Conservation (phyloP, 1,140 invertebrate species). For the Tetraneura akinire region DNA sequence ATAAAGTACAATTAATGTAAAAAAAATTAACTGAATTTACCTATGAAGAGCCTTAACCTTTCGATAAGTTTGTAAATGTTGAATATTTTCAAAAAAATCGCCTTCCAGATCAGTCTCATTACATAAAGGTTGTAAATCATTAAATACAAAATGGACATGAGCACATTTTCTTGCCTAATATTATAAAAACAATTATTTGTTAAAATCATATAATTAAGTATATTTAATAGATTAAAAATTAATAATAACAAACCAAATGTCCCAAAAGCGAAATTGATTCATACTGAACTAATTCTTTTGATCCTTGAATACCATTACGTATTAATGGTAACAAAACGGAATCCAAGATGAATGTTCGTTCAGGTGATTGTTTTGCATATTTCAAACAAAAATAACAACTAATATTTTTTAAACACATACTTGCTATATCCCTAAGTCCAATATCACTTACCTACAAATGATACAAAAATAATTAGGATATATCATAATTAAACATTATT, state of each 20-base stretch:
- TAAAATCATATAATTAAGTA: background rate
- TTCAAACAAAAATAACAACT: conserved; percentile 63
- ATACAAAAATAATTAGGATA: conserved; percentile 30
- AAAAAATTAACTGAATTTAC: conserved; percentile 53
- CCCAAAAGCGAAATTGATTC: conserved; percentile 79
- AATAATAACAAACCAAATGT: conserved; percentile 62
- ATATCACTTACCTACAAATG: conserved; percentile 72
- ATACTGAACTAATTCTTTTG: conserved; percentile 67
- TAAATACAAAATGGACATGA: conserved; percentile 69
- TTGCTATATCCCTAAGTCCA: conserved; percentile 77
- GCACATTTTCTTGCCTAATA: conserved; percentile 66
- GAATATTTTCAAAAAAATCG: conserved; percentile 93
- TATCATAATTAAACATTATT: background rate
- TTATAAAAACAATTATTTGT: background rate
- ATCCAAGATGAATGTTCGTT: conserved; percentile 68
- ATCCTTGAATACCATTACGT: conserved; percentile 68
- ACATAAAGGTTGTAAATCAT: conserved; percentile 72
- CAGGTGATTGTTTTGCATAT: conserved; percentile 45
- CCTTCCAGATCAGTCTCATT: conserved; percentile 79
- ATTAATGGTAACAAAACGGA: conserved; percentile 71
- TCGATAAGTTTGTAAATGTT: conserved; percentile 82
- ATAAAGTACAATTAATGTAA: conserved; percentile 51
- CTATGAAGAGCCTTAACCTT: conserved; percentile 76
- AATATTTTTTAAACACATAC: conserved; percentile 70
- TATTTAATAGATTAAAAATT: too few species aligned